Evolutionary conservation across 2,888 invertebrate species (phyloP), one percentile per base, ranked within the genome.

Genomic region (Alcis repandata): DNA sequence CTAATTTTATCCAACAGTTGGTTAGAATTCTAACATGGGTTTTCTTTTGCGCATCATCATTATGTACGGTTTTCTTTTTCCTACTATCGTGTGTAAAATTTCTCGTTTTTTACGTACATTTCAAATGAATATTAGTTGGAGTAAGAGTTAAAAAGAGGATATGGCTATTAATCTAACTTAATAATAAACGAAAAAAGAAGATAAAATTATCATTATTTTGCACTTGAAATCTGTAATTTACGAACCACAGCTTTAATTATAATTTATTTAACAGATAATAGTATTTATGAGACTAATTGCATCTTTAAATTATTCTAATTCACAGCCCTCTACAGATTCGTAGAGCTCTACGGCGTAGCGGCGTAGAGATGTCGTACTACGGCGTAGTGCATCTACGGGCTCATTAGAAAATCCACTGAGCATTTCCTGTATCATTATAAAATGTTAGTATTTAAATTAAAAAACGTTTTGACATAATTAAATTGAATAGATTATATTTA

Each of bases 1-100:
- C 76, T 78, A 78, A 79, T 64, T 59, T 77, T 79, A 79, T 76
- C 74, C 63, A 69, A 69, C 63, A 65, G 67, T 69, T 54, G 63
- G 71, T 65, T 52, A 52, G 57, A 63, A 66, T 20, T 6, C 15
- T 1, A 56, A 45, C 51, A 43, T 0, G 10, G 20, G 41, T 10
- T 41, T n/a, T 41, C 17, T 38, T 27, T 27, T 27, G 27, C 6
- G 27, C 27, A 27, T 27, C 27, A 27, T 27, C 27, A 27, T 27
- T 6, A 27, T 27, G 2, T 6, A 27, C 6, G 6, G 27, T 6
- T 27, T 27, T 27, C 27, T 27, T 27, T 27, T 27, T 27, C 27
- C 6, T 27, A 4, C 27, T 27, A n/a, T n/a, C n/a, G n/a, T n/a
- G n/a, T n/a, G n/a, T n/a, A n/a, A n/a, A n/a, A n/a, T n/a, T 27